Percentiles rank a stretch among this genome's conserved stretches.
Conservation (phyloP, 2,113 vertebrate species). For the Chloropsis hardwickii region DNA sequence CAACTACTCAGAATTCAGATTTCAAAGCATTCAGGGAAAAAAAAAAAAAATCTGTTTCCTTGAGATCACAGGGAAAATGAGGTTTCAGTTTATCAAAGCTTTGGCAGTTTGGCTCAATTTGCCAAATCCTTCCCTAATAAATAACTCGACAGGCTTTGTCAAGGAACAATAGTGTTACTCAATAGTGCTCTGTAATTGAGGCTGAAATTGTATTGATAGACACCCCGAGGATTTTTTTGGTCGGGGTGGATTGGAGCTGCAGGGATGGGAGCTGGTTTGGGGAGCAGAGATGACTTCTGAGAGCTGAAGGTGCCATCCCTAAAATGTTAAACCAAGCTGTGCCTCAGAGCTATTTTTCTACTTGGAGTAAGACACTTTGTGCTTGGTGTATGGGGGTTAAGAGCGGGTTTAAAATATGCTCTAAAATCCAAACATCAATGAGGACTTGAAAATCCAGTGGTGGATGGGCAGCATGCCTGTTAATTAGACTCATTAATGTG, state of each 20-base stretch:
- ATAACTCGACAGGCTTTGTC: neutral
- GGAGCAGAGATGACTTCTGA: neutral
- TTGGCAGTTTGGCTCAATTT: neutral
- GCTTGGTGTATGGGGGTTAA: neutral
- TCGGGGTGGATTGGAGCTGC: neutral
- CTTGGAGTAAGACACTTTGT: neutral
- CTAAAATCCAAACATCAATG: neutral
- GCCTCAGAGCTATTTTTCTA: neutral
- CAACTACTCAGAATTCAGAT: neutral
- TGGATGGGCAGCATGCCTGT: neutral
- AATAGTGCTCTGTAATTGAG: neutral
- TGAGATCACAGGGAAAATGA: neutral
- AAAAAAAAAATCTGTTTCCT: neutral
- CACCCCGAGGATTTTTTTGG: neutral
- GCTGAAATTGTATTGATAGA: neutral
- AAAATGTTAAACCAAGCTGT: neutral
- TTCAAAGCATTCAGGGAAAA: slow-evolving; percentile 10
- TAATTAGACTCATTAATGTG: neutral
- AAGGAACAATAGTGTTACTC: neutral
- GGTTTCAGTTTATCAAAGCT: slow-evolving; percentile 21
- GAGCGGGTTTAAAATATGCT: fast-evolving
- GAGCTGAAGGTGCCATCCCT: neutral
- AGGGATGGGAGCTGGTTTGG: neutral
- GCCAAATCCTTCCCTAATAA: slow-evolving; percentile 24
- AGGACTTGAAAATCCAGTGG: neutral